Base-by-base conservation (phyloP, 2,113 vertebrate genomes). In the Phylloscopus whistleri region DNA sequence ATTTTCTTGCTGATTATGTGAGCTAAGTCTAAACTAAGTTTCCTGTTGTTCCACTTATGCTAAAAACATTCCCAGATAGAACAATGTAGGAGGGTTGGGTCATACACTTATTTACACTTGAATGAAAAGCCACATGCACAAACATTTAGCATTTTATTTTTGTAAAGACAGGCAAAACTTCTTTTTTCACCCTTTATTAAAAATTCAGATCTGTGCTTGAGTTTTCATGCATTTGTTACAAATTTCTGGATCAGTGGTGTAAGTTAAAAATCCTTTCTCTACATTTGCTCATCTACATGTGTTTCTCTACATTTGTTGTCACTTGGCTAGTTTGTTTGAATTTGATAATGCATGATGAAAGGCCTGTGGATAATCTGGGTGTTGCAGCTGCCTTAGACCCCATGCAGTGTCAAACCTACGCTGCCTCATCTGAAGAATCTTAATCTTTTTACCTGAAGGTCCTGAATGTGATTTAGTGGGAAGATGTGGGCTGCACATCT, bases 101-200 rank as follows among this genome's bases (percentile, higher is more conserved):
- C 31, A 20, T 62, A 27, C n/a, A 43, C 33, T 59, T 79, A 63
- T 28, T 83, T 83, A 31, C 21, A 46, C 6, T n/a, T 76, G 31
- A 92, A 77, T 83, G 49, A 35, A 62, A 90, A 89, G 30, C 3
- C 24, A 43, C 28, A 44, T 11, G 26, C 41, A 66, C 8, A 31
- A 76, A 77, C 49, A 39, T 37, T 39, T 46, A 86, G 53, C 48
- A 22, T 93, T 87, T 73, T 64, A 21, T 53, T 94, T 91, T 64
- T 28, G 6, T 49, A 56, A 70, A 81, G 52, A 31, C 6, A 52
- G 31, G 41, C 18, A 60, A 48, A 59, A 4, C 22, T 20, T 26
- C 3, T 22, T n/a, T 13, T 5, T 13, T 41, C 37, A 30, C 6
- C 11, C 7, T 35, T 64, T 76, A 41, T 46, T 2, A 20, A 44